Evolutionary conservation across 1,140 invertebrate genomes (phyloP).

Genomic region (Saccostrea glomerata): DNA sequence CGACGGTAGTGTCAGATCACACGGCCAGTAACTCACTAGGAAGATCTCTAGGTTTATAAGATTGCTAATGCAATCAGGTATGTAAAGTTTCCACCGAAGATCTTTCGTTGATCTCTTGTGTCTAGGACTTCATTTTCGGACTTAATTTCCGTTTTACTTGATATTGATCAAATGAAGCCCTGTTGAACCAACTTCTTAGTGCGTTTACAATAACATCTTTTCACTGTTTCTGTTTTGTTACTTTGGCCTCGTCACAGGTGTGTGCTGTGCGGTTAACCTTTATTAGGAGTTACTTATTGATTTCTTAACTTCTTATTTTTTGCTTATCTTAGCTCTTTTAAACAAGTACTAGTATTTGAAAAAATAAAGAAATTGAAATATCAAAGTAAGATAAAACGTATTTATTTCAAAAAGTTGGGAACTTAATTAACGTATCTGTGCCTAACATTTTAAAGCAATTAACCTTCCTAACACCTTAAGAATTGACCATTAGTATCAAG

Average conservation of each 20-base stretch:
- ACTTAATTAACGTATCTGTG: no score
- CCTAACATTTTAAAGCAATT: no score
- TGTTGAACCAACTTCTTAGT: neutral
- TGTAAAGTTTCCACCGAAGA: neutral
- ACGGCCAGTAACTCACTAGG: neutral
- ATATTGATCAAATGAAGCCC: neutral
- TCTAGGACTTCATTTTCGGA: constrained; percentile 4
- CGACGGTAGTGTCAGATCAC: neutral
- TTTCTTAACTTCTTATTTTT: no score
- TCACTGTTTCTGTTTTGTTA: neutral
- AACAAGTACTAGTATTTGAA: no score
- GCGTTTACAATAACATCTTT: neutral
- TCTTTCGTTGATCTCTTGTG: neutral
- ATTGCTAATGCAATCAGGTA: constrained; percentile 27
- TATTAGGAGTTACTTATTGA: no score
- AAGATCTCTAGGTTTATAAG: neutral
- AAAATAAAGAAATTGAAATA: no score
- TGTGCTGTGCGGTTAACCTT: neutral
- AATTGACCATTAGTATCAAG: no score
- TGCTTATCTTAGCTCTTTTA: no score
- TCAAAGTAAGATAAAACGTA: no score
- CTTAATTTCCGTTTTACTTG: constrained; percentile 15
- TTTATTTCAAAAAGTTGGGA: no score
- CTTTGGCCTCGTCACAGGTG: neutral
- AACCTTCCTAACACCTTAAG: no score